Percentiles rank a stretch among this genome's conserved stretches.
phyloP scores from a whole-genome alignment of 2,797 vertebrate genomes.

The Megalops cyprinoides region DNA sequence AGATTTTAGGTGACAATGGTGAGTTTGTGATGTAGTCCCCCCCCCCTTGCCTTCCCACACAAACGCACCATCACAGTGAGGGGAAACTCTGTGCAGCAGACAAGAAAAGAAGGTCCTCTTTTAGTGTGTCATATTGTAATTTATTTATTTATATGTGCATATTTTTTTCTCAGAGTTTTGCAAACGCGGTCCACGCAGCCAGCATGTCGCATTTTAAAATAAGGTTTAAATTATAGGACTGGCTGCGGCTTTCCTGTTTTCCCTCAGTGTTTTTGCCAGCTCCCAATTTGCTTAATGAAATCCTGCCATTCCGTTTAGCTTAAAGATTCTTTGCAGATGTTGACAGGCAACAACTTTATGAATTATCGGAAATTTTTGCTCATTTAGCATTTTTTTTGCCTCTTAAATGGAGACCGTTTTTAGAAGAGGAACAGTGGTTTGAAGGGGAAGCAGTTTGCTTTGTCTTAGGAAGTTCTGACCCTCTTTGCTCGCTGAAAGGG shows the following conservation, averaged over 20 bases:
- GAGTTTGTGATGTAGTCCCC: neutral
- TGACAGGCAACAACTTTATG: neutral
- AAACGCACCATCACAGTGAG: neutral
- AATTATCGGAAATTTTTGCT: neutral
- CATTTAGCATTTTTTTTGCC: neutral
- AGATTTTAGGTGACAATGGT: neutral
- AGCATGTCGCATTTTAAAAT: constrained; percentile 12
- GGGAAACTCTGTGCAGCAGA: neutral
- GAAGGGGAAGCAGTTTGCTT: neutral
- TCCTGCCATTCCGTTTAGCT: neutral
- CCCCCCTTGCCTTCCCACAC: no score
- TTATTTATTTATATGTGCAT: no score
- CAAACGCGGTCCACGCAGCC: neutral
- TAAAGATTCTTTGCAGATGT: neutral
- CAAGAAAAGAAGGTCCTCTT: neutral
- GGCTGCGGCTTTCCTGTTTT: neutral
- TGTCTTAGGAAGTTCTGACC: neutral
- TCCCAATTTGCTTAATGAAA: constrained; percentile 14
- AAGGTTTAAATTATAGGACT: constrained; percentile 11
- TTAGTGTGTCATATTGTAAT: neutral
- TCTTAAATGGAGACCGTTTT: neutral
- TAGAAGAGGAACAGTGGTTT: neutral
- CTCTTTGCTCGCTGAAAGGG: neutral
- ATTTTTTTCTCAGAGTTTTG: neutral
- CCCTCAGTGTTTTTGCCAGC: neutral